Percentiles rank a stretch among this genome's conserved stretches.
Conservation (phyloP, 2,797 vertebrate genomes). For the Myioborus miniatus region DNA sequence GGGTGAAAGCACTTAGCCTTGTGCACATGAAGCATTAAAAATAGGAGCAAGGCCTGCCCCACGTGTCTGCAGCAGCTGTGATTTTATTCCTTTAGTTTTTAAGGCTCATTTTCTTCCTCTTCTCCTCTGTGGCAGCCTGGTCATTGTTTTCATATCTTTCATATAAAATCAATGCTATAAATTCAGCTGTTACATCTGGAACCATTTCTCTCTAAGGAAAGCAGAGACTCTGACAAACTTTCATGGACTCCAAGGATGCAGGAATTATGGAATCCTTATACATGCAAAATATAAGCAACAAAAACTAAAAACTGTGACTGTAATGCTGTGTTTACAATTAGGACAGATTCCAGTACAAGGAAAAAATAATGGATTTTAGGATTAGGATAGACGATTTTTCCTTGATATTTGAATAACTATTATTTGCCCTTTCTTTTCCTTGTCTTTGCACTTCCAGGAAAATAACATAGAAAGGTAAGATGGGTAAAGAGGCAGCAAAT, state of each 20-base stretch:
- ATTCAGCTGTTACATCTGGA: neutral
- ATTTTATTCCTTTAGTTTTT: neutral
- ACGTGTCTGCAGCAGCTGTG: neutral
- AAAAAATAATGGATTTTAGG: neutral
- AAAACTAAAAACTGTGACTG: neutral
- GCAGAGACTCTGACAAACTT: neutral
- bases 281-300: neutral
- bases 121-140: neutral
- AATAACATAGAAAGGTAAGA: neutral
- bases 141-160: neutral
- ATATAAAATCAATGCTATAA: neutral
- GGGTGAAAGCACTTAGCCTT: neutral
- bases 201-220: neutral
- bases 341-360: neutral
- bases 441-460: neutral
- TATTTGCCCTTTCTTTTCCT: neutral
- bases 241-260: neutral
- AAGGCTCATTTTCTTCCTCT: neutral
- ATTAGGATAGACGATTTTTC: neutral
- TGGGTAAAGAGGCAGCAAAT: neutral
- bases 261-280: neutral
- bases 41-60: neutral
- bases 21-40: neutral
- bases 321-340: neutral
- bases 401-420: neutral